A percentile compares a stretch with the other conserved stretches of the same genome.
Conservation (phyloP, 2,797 vertebrate species). For the Xiphophorus birchmanni region DNA sequence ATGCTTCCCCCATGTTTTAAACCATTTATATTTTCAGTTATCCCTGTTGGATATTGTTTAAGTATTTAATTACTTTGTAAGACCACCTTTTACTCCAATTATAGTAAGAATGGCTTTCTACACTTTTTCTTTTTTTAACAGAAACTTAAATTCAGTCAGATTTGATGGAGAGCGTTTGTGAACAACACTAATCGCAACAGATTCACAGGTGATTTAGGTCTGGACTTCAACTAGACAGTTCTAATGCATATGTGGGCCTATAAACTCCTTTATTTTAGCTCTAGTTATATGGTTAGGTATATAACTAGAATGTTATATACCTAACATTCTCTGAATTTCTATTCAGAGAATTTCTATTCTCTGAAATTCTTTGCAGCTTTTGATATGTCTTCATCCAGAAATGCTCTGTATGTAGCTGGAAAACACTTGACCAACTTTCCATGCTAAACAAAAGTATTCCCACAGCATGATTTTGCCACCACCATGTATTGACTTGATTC, state of each 20-base stretch:
- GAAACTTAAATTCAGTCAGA: neutral
- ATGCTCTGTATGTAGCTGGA: neutral
- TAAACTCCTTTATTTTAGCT: neutral
- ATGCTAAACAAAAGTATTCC: neutral
- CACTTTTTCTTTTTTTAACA: neutral
- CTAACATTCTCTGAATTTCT: too few species aligned
- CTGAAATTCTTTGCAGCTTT: neutral
- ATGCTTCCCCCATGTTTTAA: neutral
- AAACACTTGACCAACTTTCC: neutral
- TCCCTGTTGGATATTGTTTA: neutral
- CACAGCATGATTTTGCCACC: neutral
- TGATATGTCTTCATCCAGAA: neutral
- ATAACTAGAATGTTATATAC: too few species aligned
- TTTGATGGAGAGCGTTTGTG: neutral
- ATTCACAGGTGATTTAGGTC: neutral
- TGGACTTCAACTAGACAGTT: neutral
- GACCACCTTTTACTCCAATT: neutral
- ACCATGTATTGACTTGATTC: neutral
- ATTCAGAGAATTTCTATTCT: too few species aligned
- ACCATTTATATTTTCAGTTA: neutral
- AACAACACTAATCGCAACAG: too few species aligned
- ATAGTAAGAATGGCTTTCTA: neutral
- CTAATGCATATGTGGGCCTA: neutral
- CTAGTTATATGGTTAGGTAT: neutral
- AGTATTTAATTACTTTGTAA: neutral